Evolutionary conservation across 2,113 vertebrate genomes (phyloP).

Genomic region (Platysteira castanea): DNA sequence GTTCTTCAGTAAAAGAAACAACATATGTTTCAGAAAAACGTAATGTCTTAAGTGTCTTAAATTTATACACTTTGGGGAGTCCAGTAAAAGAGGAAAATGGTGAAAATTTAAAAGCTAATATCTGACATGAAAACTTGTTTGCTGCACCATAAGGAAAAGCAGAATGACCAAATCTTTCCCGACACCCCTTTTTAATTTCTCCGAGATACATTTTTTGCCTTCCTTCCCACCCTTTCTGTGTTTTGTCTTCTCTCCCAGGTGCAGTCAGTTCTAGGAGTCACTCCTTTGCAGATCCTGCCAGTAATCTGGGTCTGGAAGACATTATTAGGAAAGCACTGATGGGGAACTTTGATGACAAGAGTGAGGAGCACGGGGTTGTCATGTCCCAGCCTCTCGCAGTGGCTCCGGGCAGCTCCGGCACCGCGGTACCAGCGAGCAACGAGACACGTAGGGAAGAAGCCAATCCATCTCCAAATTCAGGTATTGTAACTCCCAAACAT

Average conservation of each 20-base stretch:
- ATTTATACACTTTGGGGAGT: not conserved
- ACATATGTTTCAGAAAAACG: not conserved
- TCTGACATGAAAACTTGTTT: not conserved
- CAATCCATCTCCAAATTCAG: constrained; percentile 89
- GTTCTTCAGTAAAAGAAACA: not conserved
- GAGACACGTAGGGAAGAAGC: constrained; percentile 86
- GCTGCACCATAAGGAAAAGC: not conserved
- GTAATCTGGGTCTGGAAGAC: constrained; percentile 95
- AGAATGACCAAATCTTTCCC: not conserved
- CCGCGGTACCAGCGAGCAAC: constrained; percentile 56
- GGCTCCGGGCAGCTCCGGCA: constrained; percentile 55
- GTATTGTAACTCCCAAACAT: constrained; percentile 1
- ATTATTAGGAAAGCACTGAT: constrained; percentile 98
- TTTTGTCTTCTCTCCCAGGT: constrained; percentile 74
- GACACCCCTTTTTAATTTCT: not conserved
- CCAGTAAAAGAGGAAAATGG: not conserved
- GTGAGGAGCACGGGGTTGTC: constrained; percentile 86
- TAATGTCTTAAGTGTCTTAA: not conserved
- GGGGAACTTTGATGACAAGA: constrained; percentile 94
- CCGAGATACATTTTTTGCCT: not conserved
- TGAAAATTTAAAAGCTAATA: not conserved
- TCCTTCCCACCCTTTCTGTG: not conserved
- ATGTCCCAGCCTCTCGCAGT: constrained; percentile 71
- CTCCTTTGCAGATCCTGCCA: constrained; percentile 94
- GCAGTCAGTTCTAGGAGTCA: constrained; percentile 89